Evolutionary conservation across 2,888 invertebrate species (phyloP).

Genomic region (Sphaeridia pumilis): DNA sequence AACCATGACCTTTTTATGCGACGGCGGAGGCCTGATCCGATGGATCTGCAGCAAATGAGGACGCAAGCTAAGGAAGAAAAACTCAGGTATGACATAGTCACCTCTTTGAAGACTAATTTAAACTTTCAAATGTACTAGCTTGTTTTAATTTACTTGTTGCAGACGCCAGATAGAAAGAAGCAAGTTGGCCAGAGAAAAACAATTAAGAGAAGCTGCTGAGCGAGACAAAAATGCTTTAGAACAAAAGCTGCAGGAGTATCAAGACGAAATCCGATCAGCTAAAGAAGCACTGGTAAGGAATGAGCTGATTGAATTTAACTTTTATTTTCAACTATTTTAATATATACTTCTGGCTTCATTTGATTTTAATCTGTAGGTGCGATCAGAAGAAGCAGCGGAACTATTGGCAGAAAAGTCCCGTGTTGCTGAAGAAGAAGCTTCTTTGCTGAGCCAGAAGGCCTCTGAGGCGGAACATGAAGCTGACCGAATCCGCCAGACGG

Average conservation of each 20-base stretch:
- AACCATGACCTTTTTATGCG: slow-evolving; percentile 97
- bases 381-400: slow-evolving; percentile 94
- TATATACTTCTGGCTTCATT: too few relatives aligned
- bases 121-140: too few relatives aligned
- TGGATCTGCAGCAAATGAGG: slow-evolving; percentile 99
- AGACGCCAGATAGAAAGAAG: slow-evolving; percentile 75
- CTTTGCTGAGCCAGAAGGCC: slow-evolving; percentile 84
- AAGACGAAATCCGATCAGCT: slow-evolving; percentile 82
- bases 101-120: background rate
- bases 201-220: slow-evolving; percentile 81
- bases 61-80: slow-evolving; percentile 94
- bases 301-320: too few relatives aligned
- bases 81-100: slow-evolving; percentile 42
- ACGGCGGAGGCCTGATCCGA: slow-evolving; percentile 87
- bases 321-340: too few relatives aligned
- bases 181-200: slow-evolving; percentile 84
- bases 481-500: slow-evolving; percentile 68
- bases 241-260: slow-evolving; percentile 72
- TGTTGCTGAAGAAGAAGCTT: slow-evolving; percentile 90
- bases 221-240: slow-evolving; percentile 83
- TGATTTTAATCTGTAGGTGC: slow-evolving; percentile 58
- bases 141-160: too few relatives aligned
- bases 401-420: slow-evolving; percentile 90
- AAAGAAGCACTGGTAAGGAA: slow-evolving; percentile 72
- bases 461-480: slow-evolving; percentile 91